Evolutionary conservation across 2,888 invertebrate species (phyloP), one percentile per base, ranked within the genome.

Genomic region (Azorinus chamasolen): DNA sequence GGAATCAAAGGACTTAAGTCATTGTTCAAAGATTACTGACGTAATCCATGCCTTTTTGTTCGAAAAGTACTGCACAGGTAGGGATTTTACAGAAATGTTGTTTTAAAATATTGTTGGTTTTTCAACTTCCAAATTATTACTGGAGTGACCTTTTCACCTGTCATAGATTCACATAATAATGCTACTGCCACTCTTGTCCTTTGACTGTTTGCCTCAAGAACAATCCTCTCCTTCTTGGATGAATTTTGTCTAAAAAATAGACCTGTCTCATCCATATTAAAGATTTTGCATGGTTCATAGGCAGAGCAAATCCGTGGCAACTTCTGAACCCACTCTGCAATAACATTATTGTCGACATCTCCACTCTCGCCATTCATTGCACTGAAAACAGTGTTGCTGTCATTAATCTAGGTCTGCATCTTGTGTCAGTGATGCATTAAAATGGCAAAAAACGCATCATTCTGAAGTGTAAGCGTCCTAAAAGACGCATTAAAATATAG

Each of bases 211-310:
- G 20, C 81, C 74, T 16, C 79, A 73, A 20, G 66, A 61, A 68
- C 79, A 75, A 6, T 58, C 65, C 8, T 70, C 69, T 3, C 71
- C 74, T 39, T 75, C 6, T 46, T 57, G 43, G 51, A 63, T 16
- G 66, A 53, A 16, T 59, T 25, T 20, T 70, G 63, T 27, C 59
- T 27, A 51, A 48, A 79, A 55, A 82, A 82, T 5, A 82, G 43
- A 18, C 74, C 81, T 18, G 70, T 80, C 62, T 80, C 83, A 50
- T 77, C 79, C 68, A 75, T 70, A 45, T 78, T 79, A 24, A 74
- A 83, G 1, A 81, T 75, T 55, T 84, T 69, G 14, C 50, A 20
- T 1, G 69, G 76, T 0, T 5, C 12, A 61, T 70, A 73, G 4
- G 48, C 68, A n/a, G 64, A 48, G 48, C 50, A 37, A 8, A 66